These are phyloP conservation scores for Etheostoma cragini DNA, from an alignment of 2,113 vertebrate species.

Conservation along the genomic window DNA sequence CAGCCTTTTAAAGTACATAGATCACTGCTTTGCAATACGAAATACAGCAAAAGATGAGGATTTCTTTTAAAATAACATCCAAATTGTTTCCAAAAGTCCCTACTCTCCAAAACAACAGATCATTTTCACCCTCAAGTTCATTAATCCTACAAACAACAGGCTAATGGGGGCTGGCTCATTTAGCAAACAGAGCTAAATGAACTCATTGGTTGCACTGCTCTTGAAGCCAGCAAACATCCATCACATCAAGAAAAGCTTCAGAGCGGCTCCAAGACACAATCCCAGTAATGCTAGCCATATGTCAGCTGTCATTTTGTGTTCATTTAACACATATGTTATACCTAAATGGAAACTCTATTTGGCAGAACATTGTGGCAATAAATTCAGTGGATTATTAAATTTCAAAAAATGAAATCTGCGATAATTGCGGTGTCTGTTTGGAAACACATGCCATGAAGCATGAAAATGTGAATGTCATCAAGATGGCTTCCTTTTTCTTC, in stretches of 20 bases:
- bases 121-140: constrained; percentile 41
- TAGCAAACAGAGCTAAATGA: constrained; percentile 71
- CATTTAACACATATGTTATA: constrained; percentile 34
- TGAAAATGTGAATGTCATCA: background rate
- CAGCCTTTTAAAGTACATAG: background rate
- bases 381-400: constrained; percentile 30
- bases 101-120: constrained; percentile 39
- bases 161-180: constrained; percentile 70
- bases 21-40: background rate
- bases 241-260: constrained; percentile 55
- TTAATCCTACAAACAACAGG: constrained; percentile 69
- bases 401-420: background rate
- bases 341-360: constrained; percentile 26
- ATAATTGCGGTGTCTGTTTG: constrained; percentile 2
- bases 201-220: constrained; percentile 34
- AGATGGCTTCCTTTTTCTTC: constrained; percentile 17
- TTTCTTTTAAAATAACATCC: constrained; percentile 12
- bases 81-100: constrained; percentile 29
- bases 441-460: background rate
- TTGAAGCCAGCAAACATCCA: constrained; percentile 52
- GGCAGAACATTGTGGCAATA: constrained; percentile 15
- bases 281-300: constrained; percentile 55
- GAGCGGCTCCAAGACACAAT: constrained; percentile 39
- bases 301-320: constrained; percentile 47
- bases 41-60: background rate